A percentile compares a stretch with the other conserved stretches of the same genome.
phyloP scores from a whole-genome alignment of 1,140 invertebrate genomes.

The Heterodera schachtii region DNA sequence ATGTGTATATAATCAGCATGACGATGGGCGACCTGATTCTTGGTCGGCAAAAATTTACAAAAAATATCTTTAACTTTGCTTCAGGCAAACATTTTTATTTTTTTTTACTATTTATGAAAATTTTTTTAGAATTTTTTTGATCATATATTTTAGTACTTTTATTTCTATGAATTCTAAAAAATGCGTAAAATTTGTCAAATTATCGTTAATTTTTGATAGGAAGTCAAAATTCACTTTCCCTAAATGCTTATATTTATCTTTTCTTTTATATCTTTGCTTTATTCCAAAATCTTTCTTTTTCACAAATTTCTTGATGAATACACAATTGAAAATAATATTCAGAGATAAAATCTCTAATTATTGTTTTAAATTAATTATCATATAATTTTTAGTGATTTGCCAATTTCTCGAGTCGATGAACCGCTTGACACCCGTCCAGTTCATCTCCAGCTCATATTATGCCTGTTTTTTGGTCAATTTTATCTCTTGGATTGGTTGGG shows the following conservation, averaged over 20 bases:
- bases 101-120: not conserved
- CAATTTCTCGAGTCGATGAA: constrained; percentile 21
- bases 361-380: not conserved
- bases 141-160: no score
- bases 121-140: not conserved
- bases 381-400: constrained; percentile 15
- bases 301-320: no score
- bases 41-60: not conserved
- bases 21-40: constrained; percentile 21
- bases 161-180: no score
- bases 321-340: no score
- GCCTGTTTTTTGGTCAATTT: constrained; percentile 29
- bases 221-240: no score
- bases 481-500: constrained; percentile 21
- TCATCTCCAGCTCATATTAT: not conserved
- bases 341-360: not conserved
- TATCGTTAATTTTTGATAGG: no score
- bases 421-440: not conserved
- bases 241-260: no score
- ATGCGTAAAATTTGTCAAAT: no score
- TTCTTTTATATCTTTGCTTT: not conserved
- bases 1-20: constrained; percentile 31
- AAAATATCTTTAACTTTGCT: not conserved
- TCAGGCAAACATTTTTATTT: not conserved
- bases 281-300: not conserved